A percentile compares a stretch with the other conserved stretches of the same genome.
Evolutionary conservation across 2,113 vertebrate species (phyloP).

Genomic region (Ameiurus melas): DNA sequence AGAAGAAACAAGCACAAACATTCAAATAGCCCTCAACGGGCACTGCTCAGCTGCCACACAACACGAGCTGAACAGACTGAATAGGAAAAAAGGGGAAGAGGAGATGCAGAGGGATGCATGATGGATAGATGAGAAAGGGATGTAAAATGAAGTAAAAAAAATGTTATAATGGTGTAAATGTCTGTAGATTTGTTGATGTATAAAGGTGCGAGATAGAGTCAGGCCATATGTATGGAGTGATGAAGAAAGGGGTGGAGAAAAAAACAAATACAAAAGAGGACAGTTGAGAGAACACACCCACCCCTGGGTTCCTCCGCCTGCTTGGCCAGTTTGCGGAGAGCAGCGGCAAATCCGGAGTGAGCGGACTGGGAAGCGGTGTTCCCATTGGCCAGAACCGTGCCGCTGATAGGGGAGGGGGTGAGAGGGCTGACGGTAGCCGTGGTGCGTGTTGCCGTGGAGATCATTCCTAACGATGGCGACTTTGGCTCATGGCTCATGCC

Average conservation of each 20-base stretch:
- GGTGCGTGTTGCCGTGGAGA: slow-evolving; percentile 92
- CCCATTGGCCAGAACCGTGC: slow-evolving; percentile 82
- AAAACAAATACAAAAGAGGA: background rate
- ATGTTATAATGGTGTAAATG: background rate
- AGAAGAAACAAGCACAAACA: background rate
- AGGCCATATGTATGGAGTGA: background rate
- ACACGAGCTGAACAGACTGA: background rate
- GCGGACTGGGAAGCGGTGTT: slow-evolving; percentile 85
- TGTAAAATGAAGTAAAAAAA: slow-evolving; percentile 50
- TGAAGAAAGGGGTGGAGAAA: background rate
- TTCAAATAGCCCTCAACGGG: background rate
- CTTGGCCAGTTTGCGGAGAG: slow-evolving; percentile 96
- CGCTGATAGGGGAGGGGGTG: slow-evolving; percentile 72
- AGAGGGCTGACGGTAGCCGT: slow-evolving; percentile 95
- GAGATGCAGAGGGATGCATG: slow-evolving; percentile 63
- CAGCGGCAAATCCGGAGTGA: slow-evolving; percentile 94
- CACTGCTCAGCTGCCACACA: background rate
- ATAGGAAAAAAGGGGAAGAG: background rate
- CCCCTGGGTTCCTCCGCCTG: slow-evolving; percentile 96
- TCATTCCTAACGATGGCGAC: slow-evolving; percentile 94
- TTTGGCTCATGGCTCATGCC: slow-evolving; percentile 99
- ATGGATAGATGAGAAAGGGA: slow-evolving; percentile 56
- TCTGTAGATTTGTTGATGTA: background rate
- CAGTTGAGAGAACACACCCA: slow-evolving; percentile 71
- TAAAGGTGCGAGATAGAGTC: background rate